Conservation (phyloP, 1,140 invertebrate genomes). For the Drosophila ohnishii region DNA sequence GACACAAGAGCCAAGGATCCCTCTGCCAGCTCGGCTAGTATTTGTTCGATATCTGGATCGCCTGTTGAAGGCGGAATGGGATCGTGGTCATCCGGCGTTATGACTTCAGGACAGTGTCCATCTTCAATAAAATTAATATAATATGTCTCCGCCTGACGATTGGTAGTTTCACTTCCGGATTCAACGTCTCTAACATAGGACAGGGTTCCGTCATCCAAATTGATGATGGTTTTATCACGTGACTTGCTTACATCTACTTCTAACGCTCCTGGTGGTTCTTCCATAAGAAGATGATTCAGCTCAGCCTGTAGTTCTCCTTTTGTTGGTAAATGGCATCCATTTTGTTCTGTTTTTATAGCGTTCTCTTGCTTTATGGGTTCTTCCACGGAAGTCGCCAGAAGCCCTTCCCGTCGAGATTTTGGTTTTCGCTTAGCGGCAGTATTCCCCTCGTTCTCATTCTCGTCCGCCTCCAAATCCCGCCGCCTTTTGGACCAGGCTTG, state of each 20-base stretch:
- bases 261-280: constrained; percentile 31
- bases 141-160: constrained; percentile 32
- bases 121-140: constrained; percentile 47
- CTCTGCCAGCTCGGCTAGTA: constrained; percentile 66
- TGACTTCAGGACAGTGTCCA: neutral
- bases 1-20: constrained; percentile 83
- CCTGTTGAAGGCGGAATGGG: constrained; percentile 24
- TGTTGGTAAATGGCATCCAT: constrained; percentile 12
- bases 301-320: constrained; percentile 52
- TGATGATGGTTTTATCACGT: constrained; percentile 37
- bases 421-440: constrained; percentile 18
- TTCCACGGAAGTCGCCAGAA: neutral
- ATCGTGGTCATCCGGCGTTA: constrained; percentile 14
- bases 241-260: constrained; percentile 19
- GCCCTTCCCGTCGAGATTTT: neutral
- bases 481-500: constrained; percentile 50
- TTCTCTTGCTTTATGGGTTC: constrained; percentile 53
- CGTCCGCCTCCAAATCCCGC: constrained; percentile 22
- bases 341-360: constrained; percentile 50
- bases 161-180: neutral
- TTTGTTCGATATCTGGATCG: constrained; percentile 74
- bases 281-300: constrained; percentile 55
- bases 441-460: constrained; percentile 31
- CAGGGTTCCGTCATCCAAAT: constrained; percentile 48
- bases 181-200: constrained; percentile 45